These are phyloP conservation scores for Micrastur ruficollis DNA, from an alignment of 2,797 vertebrate genomes.

Conservation along the genomic window DNA sequence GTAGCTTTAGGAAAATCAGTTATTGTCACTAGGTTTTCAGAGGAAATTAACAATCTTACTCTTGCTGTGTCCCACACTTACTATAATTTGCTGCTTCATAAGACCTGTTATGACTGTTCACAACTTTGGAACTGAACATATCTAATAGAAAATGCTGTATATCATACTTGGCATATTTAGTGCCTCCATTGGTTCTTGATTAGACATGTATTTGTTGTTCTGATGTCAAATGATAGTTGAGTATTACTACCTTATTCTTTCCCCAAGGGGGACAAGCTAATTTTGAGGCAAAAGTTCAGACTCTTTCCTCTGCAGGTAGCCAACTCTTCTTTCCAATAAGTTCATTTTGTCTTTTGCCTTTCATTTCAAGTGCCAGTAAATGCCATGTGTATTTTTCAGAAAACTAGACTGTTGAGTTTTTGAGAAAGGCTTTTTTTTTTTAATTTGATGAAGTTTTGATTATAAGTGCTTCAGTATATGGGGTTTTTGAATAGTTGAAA, in stretches of 20 bases:
- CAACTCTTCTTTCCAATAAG: neutral
- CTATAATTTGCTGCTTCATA: neutral
- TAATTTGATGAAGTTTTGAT: neutral
- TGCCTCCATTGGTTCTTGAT: neutral
- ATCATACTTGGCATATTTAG: neutral
- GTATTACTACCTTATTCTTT: neutral
- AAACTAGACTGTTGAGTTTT: neutral
- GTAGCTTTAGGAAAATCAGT: neutral
- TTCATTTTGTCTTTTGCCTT: neutral
- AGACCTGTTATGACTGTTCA: neutral
- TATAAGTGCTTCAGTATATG: neutral
- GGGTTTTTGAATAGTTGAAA: neutral
- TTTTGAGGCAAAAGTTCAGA: neutral
- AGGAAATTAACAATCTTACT: neutral
- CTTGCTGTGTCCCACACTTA: neutral
- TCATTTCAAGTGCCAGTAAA: neutral
- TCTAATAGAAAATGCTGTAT: neutral
- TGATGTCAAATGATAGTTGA: neutral
- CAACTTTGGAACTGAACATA: neutral
- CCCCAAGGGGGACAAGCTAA: neutral
- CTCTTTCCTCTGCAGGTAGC: neutral
- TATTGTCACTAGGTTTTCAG: neutral
- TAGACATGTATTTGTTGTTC: neutral
- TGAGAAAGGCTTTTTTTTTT: neutral
- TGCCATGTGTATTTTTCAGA: neutral